phyloP scores from a whole-genome alignment of 2,113 vertebrate genomes.

The Leptobrachium leishanense region DNA sequence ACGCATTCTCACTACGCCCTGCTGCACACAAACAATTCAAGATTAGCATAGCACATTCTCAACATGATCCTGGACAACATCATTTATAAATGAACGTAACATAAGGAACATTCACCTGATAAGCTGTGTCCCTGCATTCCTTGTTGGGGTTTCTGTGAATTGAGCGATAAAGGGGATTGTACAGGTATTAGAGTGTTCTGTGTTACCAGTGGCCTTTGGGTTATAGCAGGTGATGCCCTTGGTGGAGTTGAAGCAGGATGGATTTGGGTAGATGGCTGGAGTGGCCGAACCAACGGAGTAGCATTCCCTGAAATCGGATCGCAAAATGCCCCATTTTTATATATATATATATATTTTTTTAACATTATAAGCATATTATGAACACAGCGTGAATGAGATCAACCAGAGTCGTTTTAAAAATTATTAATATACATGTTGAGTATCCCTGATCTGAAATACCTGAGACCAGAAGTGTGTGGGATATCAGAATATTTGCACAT shows the following conservation, averaged over 20 bases:
- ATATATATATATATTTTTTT: neutral
- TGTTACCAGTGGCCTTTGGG: conserved; percentile 60
- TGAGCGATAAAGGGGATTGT: conserved; percentile 50
- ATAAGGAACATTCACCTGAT: conserved; percentile 18
- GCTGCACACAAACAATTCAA: neutral
- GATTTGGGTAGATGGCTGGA: conserved; percentile 56
- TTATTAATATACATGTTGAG: no score
- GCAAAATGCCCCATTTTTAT: neutral
- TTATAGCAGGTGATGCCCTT: conserved; percentile 53
- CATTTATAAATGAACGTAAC: no score
- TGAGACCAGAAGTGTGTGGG: no score
- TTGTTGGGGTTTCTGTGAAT: conserved; percentile 3
- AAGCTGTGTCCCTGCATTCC: conserved; percentile 12
- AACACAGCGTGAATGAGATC: no score
- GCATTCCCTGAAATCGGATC: conserved; percentile 14
- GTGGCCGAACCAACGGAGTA: conserved; percentile 49
- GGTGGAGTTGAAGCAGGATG: conserved; percentile 50
- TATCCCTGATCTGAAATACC: no score
- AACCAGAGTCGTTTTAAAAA: no score
- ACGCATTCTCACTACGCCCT: conserved; percentile 52
- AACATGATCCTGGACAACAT: no score
- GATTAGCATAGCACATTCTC: no score
- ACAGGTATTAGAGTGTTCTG: conserved; percentile 63
- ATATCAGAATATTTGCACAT: no score
- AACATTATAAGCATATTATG: no score